These are phyloP conservation scores for Ennomos fuscantarius DNA, from an alignment of 2,888 invertebrate species.

Conservation along the genomic window DNA sequence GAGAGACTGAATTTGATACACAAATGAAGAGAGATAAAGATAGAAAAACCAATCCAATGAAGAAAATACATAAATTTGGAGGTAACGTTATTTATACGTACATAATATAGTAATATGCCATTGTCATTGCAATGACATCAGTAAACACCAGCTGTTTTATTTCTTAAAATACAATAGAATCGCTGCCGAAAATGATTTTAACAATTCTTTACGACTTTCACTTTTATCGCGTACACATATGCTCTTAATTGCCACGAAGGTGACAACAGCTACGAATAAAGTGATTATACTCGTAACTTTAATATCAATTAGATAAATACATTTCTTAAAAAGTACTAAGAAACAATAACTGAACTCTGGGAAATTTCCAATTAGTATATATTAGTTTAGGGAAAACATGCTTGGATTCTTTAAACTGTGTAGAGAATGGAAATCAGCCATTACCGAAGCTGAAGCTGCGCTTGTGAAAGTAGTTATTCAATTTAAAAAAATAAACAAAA, in stretches of 20 bases:
- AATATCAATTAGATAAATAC: not conserved
- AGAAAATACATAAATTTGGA: too few relatives aligned
- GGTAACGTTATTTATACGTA: too few relatives aligned
- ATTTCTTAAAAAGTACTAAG: not conserved
- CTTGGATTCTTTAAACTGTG: too few relatives aligned
- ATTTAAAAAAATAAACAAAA: too few relatives aligned
- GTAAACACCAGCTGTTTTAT: constrained; percentile 8
- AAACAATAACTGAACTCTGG: constrained; percentile 2
- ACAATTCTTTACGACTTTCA: constrained; percentile 26
- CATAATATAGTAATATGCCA: not conserved
- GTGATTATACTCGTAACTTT: constrained; percentile 1
- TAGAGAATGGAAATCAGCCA: too few relatives aligned
- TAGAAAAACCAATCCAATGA: too few relatives aligned
- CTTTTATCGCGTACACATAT: constrained; percentile 31
- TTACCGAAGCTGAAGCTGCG: not conserved
- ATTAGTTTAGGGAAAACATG: too few relatives aligned
- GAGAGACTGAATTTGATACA: too few relatives aligned
- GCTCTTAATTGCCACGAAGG: constrained; percentile 28
- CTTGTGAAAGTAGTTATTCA: too few relatives aligned
- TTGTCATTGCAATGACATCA: not conserved
- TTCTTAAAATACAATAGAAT: constrained; percentile 22
- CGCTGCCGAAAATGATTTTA: constrained; percentile 18
- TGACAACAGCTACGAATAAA: constrained; percentile 10
- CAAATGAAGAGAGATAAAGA: too few relatives aligned
- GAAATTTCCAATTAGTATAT: not conserved